Conservation (phyloP, 2,113 vertebrate species). For the Amphiprion percula region DNA sequence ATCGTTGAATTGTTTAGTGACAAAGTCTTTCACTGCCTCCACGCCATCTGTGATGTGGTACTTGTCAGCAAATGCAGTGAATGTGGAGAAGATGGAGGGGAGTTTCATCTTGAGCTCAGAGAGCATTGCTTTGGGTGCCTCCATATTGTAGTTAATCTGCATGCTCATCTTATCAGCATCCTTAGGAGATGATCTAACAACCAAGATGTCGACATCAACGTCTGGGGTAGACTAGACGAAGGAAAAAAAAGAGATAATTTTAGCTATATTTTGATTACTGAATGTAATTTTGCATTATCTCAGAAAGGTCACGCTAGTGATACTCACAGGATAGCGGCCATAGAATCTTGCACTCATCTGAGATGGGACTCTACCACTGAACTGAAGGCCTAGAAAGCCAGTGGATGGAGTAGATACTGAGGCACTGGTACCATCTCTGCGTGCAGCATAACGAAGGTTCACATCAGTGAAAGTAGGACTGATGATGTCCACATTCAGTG, state of each 20-base stretch:
- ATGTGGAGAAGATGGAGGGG: slow-evolving; percentile 74
- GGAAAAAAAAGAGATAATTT: not conserved
- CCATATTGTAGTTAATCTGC: slow-evolving; percentile 86
- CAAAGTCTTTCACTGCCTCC: slow-evolving; percentile 13
- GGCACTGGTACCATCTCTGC: slow-evolving; percentile 60
- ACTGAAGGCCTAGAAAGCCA: slow-evolving; percentile 84
- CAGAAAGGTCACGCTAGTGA: slow-evolving; percentile 5
- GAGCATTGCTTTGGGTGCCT: slow-evolving; percentile 81
- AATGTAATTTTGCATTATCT: not conserved
- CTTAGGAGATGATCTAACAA: slow-evolving; percentile 76
- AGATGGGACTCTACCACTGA: slow-evolving; percentile 58
- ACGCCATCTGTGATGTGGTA: slow-evolving; percentile 62
- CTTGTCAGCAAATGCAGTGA: slow-evolving; percentile 77
- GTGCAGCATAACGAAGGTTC: slow-evolving; percentile 74
- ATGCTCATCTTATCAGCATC: slow-evolving; percentile 79
- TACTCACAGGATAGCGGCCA: slow-evolving; percentile 86
- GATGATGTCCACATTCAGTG: slow-evolving; percentile 84
- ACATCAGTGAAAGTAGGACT: slow-evolving; percentile 88
- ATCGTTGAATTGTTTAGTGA: slow-evolving; percentile 72
- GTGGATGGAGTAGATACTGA: slow-evolving; percentile 84
- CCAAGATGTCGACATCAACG: slow-evolving; percentile 85
- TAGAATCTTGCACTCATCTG: slow-evolving; percentile 82
- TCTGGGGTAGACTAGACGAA: slow-evolving; percentile 86
- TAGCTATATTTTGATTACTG: not conserved
- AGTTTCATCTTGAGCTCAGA: slow-evolving; percentile 80